Evolutionary conservation across 2,113 vertebrate species (phyloP).

Genomic region (Lipophrys pholis): DNA sequence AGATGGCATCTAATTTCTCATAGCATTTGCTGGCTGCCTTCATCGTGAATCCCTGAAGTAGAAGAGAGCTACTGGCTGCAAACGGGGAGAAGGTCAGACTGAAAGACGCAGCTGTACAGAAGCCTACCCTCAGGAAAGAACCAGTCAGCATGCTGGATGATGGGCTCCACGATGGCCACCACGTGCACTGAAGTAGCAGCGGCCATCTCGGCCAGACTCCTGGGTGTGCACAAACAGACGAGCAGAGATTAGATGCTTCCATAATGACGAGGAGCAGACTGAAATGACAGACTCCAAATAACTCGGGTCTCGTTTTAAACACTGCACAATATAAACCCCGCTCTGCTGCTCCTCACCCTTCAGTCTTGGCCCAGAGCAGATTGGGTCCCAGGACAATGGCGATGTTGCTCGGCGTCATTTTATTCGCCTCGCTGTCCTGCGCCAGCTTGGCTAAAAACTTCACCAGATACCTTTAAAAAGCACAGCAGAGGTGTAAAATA

Average conservation of each 20-base stretch:
- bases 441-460: conserved; percentile 97
- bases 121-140: conserved; percentile 96
- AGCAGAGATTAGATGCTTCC: conserved; percentile 30
- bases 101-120: too few species aligned
- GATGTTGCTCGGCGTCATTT: conserved; percentile 98
- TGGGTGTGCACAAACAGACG: conserved; percentile 33
- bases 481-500: background rate
- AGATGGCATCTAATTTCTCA: too few species aligned
- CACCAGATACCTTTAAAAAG: conserved; percentile 90
- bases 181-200: conserved; percentile 97
- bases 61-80: background rate
- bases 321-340: too few species aligned
- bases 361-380: conserved; percentile 94
- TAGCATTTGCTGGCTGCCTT: background rate
- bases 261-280: background rate
- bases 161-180: conserved; percentile 95
- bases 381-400: conserved; percentile 98
- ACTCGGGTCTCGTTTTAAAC: too few species aligned
- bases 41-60: background rate
- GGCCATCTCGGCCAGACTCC: conserved; percentile 94
- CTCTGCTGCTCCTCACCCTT: conserved; percentile 86
- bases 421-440: conserved; percentile 94
- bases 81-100: background rate
- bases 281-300: conserved; percentile 6
- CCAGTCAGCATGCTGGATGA: conserved; percentile 97